Evolutionary conservation across 1,140 invertebrate species (phyloP).

Genomic region (Calosoma granatense): DNA sequence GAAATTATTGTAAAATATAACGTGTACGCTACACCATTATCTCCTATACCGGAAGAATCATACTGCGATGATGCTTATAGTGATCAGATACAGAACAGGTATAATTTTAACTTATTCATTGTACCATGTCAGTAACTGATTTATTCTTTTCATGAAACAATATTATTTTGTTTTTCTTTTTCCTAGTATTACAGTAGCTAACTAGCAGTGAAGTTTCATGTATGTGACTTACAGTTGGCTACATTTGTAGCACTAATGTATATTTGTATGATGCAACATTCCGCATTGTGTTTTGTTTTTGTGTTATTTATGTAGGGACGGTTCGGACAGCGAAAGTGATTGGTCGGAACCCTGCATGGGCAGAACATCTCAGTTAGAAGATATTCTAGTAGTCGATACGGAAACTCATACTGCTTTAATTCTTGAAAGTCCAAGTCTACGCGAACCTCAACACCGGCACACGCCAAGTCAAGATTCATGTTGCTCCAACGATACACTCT

Average conservation of each 20-base stretch:
- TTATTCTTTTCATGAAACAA: no score
- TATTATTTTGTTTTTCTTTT: no score
- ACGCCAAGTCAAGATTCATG: slow-evolving; percentile 48
- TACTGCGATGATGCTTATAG: slow-evolving; percentile 28
- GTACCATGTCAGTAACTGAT: no score
- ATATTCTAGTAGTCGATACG: slow-evolving; percentile 10
- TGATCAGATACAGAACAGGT: neutral
- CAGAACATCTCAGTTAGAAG: neutral
- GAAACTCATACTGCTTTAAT: slow-evolving; percentile 21
- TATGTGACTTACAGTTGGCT: no score
- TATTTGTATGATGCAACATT: neutral
- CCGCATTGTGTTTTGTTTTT: neutral
- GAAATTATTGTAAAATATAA: slow-evolving; percentile 42
- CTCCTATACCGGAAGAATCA: slow-evolving; percentile 53
- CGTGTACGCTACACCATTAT: slow-evolving; percentile 44
- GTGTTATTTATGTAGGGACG: neutral
- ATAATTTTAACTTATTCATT: neutral
- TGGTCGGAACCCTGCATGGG: slow-evolving; percentile 19
- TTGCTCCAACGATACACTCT: slow-evolving; percentile 49
- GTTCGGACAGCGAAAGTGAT: slow-evolving; percentile 23
- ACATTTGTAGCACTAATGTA: no score
- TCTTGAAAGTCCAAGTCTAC: slow-evolving; percentile 22
- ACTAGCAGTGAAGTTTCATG: no score
- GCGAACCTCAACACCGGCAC: slow-evolving; percentile 33
- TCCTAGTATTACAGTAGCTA: no score